phyloP scores from a whole-genome alignment of 2,113 vertebrate species.

The Dicerorhinus sumatrensis region DNA sequence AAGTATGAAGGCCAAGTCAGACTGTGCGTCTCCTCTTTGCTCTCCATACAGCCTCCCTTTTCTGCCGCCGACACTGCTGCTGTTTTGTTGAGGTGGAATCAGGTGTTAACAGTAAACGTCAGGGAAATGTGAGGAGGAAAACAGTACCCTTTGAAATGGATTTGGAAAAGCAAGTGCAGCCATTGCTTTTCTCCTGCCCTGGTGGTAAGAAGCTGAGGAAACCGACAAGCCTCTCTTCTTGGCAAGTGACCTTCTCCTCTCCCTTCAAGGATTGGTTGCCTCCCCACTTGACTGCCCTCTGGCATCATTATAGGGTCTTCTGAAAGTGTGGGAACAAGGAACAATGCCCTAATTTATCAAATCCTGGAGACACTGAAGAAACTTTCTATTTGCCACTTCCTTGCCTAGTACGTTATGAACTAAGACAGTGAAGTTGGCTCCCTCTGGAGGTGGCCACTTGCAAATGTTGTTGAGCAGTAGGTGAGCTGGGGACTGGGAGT shows the following conservation, averaged over 20 bases:
- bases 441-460: slow-evolving; percentile 72
- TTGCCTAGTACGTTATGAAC: background rate
- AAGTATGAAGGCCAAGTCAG: background rate
- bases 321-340: background rate
- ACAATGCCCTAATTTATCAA: background rate
- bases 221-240: background rate
- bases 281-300: background rate
- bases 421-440: slow-evolving; percentile 47
- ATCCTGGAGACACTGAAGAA: background rate
- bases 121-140: background rate
- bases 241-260: background rate
- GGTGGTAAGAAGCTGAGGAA: background rate
- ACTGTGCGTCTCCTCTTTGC: background rate
- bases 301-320: background rate
- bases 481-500: background rate
- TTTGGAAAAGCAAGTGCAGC: background rate
- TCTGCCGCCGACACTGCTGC: background rate
- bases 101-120: background rate
- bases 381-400: background rate
- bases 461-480: background rate
- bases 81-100: background rate
- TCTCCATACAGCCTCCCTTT: background rate
- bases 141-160: background rate
- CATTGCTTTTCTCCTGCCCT: background rate
- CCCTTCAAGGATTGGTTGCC: background rate